phyloP scores from a whole-genome alignment of 2,888 invertebrate genomes.

The Phyto melanocephala region DNA sequence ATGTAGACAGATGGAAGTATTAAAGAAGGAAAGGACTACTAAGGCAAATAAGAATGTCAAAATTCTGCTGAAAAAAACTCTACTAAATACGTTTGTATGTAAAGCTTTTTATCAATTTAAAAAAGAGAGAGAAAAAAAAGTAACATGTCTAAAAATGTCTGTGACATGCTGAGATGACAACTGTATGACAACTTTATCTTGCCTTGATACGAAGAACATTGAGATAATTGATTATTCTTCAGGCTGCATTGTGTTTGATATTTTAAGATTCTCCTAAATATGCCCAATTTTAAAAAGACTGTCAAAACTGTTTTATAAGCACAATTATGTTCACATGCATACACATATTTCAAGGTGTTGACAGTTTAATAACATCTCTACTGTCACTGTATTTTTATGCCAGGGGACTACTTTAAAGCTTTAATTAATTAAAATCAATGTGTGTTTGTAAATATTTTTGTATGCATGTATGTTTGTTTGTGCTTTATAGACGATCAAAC shows the following conservation, averaged over 20 bases:
- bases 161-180: constrained; percentile 1
- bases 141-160: neutral
- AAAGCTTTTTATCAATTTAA: too few species aligned
- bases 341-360: constrained; percentile 1
- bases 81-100: too few species aligned
- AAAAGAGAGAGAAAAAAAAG: too few species aligned
- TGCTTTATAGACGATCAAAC: too few species aligned
- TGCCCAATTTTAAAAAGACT: neutral
- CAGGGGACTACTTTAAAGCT: neutral
- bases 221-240: constrained; percentile 35
- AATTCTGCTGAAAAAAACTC: neutral
- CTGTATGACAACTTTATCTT: constrained; percentile 23
- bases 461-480: too few species aligned
- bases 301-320: constrained; percentile 10
- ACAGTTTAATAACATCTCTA: constrained; percentile 5
- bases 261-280: neutral
- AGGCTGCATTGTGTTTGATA: neutral
- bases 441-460: too few species aligned
- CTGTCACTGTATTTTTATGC: neutral
- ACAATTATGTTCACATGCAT: neutral
- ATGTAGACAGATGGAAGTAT: too few species aligned
- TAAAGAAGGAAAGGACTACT: too few species aligned
- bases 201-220: too few species aligned
- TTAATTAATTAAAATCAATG: too few species aligned
- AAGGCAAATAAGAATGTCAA: neutral